Evolutionary conservation across 2,888 invertebrate genomes (phyloP).

Genomic region (Rapana venosa): DNA sequence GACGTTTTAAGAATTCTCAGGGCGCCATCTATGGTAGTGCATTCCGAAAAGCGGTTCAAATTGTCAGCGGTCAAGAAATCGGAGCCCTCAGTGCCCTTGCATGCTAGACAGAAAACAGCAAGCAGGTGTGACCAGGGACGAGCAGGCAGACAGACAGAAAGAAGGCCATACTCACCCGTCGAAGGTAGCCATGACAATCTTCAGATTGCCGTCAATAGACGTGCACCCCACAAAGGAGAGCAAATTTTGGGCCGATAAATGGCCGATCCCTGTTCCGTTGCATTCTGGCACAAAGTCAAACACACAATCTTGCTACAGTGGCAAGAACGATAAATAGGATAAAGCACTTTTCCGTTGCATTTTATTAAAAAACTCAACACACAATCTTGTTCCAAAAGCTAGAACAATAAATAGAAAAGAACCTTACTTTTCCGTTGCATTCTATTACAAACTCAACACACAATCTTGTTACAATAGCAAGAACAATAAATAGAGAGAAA

Average conservation of each 20-base stretch:
- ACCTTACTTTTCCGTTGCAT: too few relatives aligned
- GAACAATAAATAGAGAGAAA: too few relatives aligned
- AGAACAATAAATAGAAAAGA: too few relatives aligned
- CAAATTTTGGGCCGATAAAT: conserved; percentile 33
- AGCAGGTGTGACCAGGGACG: background rate
- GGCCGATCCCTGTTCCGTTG: conserved; percentile 27
- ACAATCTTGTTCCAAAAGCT: too few relatives aligned
- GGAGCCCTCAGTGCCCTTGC: conserved; percentile 51
- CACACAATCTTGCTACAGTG: background rate
- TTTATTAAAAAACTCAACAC: too few relatives aligned
- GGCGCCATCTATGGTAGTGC: conserved; percentile 96
- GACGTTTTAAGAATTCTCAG: conserved; percentile 92
- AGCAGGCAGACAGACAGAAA: background rate
- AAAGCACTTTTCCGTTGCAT: background rate
- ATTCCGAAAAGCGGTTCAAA: conserved; percentile 91
- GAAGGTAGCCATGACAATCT: conserved; percentile 38
- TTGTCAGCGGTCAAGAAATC: conserved; percentile 89
- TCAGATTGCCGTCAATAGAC: conserved; percentile 41
- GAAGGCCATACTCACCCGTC: conserved; percentile 27
- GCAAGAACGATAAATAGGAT: background rate
- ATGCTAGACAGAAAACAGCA: conserved; percentile 54
- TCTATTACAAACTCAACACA: too few relatives aligned
- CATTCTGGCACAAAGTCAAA: conserved; percentile 44
- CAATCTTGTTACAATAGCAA: too few relatives aligned
- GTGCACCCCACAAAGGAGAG: conserved; percentile 30